A percentile compares a stretch with the other conserved stretches of the same genome.
Evolutionary conservation across 2,888 invertebrate genomes (phyloP).

Genomic region (Pseudococcus viburni): DNA sequence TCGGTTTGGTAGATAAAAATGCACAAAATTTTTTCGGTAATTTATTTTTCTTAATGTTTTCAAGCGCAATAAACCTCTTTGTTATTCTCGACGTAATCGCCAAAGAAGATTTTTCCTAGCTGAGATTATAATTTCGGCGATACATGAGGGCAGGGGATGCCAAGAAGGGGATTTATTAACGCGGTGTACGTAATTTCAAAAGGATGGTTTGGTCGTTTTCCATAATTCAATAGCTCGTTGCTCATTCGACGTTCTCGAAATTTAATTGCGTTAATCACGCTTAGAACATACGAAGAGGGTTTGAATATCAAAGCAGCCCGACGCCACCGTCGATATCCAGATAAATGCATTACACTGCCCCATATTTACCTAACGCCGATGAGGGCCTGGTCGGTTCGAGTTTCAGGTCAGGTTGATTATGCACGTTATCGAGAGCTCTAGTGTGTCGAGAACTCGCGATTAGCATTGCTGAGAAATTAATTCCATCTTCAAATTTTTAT

Average conservation of each 20-base stretch:
- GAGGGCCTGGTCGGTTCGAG: neutral
- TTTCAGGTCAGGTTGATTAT: slow-evolving; percentile 30
- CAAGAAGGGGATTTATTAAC: neutral
- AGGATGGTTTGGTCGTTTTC: neutral
- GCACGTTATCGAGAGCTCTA: neutral
- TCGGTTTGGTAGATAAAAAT: neutral
- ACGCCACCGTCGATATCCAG: neutral
- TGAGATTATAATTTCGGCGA: slow-evolving; percentile 15
- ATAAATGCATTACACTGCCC: slow-evolving; percentile 24
- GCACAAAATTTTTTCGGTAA: slow-evolving; percentile 31
- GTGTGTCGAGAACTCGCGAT: neutral
- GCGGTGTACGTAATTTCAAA: neutral
- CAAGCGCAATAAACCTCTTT: slow-evolving; percentile 35
- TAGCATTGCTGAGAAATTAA: neutral
- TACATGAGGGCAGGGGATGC: neutral
- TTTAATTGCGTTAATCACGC: slow-evolving; percentile 42
- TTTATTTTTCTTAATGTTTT: slow-evolving; percentile 49
- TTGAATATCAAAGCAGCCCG: slow-evolving; percentile 19
- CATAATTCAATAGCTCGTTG: slow-evolving; percentile 28
- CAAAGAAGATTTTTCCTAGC: slow-evolving; percentile 1
- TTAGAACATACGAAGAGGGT: neutral
- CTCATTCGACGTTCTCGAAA: slow-evolving; percentile 27
- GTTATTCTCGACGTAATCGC: neutral
- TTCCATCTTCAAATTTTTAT: no score
- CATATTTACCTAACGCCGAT: slow-evolving; percentile 46